These are phyloP conservation scores for Limnodromus scolopaceus DNA, from an alignment of 2,797 vertebrate species.

Conservation along the genomic window DNA sequence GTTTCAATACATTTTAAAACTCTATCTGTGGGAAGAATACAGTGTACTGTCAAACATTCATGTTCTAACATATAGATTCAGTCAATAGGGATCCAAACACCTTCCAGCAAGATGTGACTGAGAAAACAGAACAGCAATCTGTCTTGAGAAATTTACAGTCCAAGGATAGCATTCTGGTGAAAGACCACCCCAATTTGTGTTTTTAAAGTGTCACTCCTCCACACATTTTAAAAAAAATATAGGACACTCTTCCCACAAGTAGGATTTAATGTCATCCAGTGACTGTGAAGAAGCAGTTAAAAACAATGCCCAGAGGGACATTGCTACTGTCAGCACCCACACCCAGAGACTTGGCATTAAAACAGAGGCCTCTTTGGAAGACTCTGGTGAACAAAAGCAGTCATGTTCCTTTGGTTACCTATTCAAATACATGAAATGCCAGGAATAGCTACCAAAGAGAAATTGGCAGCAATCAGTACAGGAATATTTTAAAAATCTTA, in stretches of 20 bases:
- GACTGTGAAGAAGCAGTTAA: slow-evolving; percentile 8
- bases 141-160: neutral
- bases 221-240: neutral
- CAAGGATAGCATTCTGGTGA: slow-evolving; percentile 5
- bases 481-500: neutral
- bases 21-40: neutral
- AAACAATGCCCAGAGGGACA: neutral
- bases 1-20: neutral
- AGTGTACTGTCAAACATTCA: neutral
- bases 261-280: neutral
- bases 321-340: slow-evolving; percentile 2
- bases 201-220: slow-evolving; percentile 18
- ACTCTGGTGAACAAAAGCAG: neutral
- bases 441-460: neutral
- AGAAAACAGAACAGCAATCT: slow-evolving; percentile 32
- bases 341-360: neutral
- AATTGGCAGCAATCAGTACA: neutral
- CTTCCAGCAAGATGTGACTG: slow-evolving; percentile 5
- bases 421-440: neutral
- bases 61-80: neutral
- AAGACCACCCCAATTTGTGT: neutral
- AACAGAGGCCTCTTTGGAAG: slow-evolving; percentile 14
- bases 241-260: slow-evolving; percentile 36
- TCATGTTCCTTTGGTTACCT: slow-evolving; percentile 7
- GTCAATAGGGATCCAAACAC: neutral